These are phyloP conservation scores for Ceriagrion tenellum DNA, from an alignment of 2,888 invertebrate genomes.

Conservation along the genomic window DNA sequence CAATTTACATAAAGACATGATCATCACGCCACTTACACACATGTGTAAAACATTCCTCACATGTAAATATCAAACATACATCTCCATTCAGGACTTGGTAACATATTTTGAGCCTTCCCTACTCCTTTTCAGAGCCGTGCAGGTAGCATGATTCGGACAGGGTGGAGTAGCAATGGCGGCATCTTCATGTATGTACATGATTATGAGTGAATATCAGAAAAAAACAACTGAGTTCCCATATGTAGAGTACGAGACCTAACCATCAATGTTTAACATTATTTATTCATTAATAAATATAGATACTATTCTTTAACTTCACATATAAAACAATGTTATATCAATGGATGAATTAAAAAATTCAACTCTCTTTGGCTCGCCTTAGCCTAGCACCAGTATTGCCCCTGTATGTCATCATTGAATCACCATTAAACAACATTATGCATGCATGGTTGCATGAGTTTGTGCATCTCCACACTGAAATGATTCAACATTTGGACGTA, in stretches of 20 bases:
- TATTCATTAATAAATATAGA: slow-evolving; percentile 47
- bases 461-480: background rate
- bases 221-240: background rate
- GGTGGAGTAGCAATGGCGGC: too few species aligned
- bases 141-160: too few species aligned
- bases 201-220: too few species aligned
- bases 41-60: too few species aligned
- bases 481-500: too few species aligned
- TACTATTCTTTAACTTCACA: slow-evolving; percentile 51
- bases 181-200: too few species aligned
- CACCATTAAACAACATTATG: too few species aligned
- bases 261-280: slow-evolving; percentile 58
- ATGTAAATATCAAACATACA: background rate
- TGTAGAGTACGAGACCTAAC: slow-evolving; percentile 45
- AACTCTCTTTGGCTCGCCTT: slow-evolving; percentile 44
- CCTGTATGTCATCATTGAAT: background rate
- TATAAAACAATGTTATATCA: slow-evolving; percentile 21
- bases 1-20: background rate
- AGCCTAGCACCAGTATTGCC: slow-evolving; percentile 63
- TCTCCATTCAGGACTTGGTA: slow-evolving; percentile 15
- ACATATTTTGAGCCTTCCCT: slow-evolving; percentile 6
- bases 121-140: background rate
- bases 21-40: background rate
- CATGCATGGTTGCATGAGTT: background rate
- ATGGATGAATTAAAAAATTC: slow-evolving; percentile 36